Evolutionary conservation across 2,888 invertebrate species (phyloP).

Genomic region (Drosophila pullipes): DNA sequence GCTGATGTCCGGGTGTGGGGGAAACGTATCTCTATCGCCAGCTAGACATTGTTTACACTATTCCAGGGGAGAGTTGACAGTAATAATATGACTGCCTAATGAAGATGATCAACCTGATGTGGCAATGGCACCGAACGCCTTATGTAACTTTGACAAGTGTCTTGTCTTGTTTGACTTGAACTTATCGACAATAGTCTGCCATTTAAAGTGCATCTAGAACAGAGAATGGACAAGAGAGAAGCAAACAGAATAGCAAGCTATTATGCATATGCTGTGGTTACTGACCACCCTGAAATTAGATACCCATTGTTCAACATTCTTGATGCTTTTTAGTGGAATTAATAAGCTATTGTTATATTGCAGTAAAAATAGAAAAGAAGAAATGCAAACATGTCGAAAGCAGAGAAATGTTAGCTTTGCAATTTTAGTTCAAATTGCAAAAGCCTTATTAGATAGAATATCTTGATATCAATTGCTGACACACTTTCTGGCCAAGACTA

Average conservation of each 20-base stretch:
- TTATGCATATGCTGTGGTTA: slow-evolving; percentile 16
- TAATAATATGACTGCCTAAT: slow-evolving; percentile 30
- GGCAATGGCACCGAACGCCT: slow-evolving; percentile 37
- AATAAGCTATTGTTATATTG: slow-evolving; percentile 1
- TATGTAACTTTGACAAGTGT: slow-evolving; percentile 70
- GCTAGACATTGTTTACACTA: slow-evolving; percentile 65
- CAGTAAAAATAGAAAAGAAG: not conserved
- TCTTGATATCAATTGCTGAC: not conserved
- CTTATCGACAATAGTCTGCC: slow-evolving; percentile 52
- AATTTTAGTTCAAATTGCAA: not conserved
- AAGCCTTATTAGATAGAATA: not conserved
- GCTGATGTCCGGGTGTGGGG: slow-evolving; percentile 2
- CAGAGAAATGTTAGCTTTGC: not conserved
- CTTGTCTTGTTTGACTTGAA: slow-evolving; percentile 71
- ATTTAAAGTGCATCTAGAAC: slow-evolving; percentile 18
- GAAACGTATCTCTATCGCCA: slow-evolving; percentile 40
- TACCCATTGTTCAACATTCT: slow-evolving; percentile 18
- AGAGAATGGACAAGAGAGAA: not conserved
- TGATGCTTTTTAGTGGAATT: not conserved
- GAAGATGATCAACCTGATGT: slow-evolving; percentile 52
- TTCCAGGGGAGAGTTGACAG: slow-evolving; percentile 34
- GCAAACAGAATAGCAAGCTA: slow-evolving; percentile 1
- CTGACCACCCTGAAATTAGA: slow-evolving; percentile 24
- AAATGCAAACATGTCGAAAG: not conserved
- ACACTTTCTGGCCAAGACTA: not conserved